Evolutionary conservation across 1,140 invertebrate genomes (phyloP), one percentile per base, ranked within the genome.

Genomic region (Adoxophyes honmai): DNA sequence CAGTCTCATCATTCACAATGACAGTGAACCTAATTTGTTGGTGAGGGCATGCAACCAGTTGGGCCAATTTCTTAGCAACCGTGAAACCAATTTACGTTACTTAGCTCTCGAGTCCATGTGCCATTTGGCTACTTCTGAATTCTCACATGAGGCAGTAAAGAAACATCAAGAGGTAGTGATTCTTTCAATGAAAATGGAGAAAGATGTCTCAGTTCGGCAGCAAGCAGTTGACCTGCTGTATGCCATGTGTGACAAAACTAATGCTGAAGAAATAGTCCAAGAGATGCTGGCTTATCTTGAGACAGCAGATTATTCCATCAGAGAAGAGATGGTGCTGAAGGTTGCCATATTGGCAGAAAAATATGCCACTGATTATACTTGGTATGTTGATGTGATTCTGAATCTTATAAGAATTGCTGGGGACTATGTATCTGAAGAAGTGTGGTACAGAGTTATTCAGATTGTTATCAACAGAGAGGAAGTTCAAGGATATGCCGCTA

Each of bases 101-200:
- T 90, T 99, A 73, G 98, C 99, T 36, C 91, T 99, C 36, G 99
- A 99, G 86, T 99, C 98, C 21, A 99, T 99, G 98, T 99, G 99
- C 88, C 94, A 99, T 76, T 90, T 99, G 68, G 98, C 99, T 14
- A 99, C 98, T 7, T 99, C 98, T 1, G 99, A 99, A 90, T 99
- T 99, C 86, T 99, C 98, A 28, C 98, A 99, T 89, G 99, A 99
- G 86, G 99, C 99, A 63, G 98, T 99, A 0, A 99, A 99, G 85
- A 99, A 99, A 80, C 99, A 99, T 84, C 98, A 99, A 90, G 98
- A 99, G 90, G 99, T 99, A 13, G 98, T 99, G 33, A 99, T 99
- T 65, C 92, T 98, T 48, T 99, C 99, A 1, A 96, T 99, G 92
- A 99, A 99, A 92, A 99, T 98, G 93, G 99, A 99, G 88, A 96